Conservation (phyloP, 2,113 vertebrate genomes). For the Phyllostomus discolor region DNA sequence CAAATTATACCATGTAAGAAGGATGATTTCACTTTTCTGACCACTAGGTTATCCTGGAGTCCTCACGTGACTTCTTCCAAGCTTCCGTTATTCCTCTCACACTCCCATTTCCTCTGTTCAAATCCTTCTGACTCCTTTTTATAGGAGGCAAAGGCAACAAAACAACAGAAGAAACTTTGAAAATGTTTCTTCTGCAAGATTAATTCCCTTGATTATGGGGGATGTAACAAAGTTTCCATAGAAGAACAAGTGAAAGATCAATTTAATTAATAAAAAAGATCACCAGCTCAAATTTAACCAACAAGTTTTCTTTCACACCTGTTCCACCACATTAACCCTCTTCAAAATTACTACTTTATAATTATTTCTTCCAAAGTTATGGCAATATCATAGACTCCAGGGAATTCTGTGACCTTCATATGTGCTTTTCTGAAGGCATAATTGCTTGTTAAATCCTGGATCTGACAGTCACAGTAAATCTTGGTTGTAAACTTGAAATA, state of each 20-base stretch:
- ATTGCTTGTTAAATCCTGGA: neutral
- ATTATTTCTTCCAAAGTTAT: slow-evolving; percentile 17
- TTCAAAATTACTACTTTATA: slow-evolving; percentile 1
- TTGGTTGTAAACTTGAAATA: neutral
- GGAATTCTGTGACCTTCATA: neutral
- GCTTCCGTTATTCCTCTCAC: neutral
- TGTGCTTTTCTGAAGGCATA: neutral
- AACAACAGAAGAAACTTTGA: neutral
- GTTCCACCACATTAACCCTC: slow-evolving; percentile 50
- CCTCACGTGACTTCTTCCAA: neutral
- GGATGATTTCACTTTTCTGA: neutral
- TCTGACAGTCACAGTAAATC: neutral
- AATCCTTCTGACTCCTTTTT: neutral
- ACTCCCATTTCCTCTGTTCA: neutral
- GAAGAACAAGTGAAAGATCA: slow-evolving; percentile 4
- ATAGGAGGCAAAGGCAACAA: neutral
- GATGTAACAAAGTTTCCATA: neutral
- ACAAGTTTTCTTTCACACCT: neutral
- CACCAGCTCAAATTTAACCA: slow-evolving; percentile 12
- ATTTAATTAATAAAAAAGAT: slow-evolving; percentile 45
- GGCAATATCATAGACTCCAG: neutral
- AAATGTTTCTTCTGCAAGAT: slow-evolving; percentile 23
- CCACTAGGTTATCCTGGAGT: neutral
- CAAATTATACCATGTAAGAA: neutral
- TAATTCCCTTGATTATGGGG: slow-evolving; percentile 34